Evolutionary conservation across 2,797 vertebrate genomes (phyloP).

Genomic region (Streptopelia turtur): DNA sequence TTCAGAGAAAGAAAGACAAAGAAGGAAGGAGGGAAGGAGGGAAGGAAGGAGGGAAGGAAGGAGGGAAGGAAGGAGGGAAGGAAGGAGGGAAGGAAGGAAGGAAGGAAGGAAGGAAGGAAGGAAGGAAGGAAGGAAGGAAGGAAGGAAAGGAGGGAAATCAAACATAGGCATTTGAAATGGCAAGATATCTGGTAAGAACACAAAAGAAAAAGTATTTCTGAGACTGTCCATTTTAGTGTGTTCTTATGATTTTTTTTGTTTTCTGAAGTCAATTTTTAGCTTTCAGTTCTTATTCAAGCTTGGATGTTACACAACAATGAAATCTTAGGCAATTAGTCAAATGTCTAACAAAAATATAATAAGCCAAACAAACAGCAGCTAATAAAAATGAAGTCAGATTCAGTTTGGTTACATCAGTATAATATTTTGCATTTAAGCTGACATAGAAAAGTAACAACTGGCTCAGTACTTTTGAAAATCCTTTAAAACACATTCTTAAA

Average conservation of each 20-base stretch:
- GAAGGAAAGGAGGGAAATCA: not conserved
- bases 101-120: too few species aligned
- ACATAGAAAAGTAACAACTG: not conserved
- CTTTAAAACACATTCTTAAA: not conserved
- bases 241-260: not conserved
- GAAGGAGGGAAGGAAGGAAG: too few species aligned
- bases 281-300: not conserved
- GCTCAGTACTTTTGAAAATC: not conserved
- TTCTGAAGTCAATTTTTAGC: not conserved
- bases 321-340: not conserved
- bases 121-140: accelerated
- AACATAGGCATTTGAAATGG: not conserved
- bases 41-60: accelerated
- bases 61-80: too few species aligned
- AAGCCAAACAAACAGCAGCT: not conserved
- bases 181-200: not conserved
- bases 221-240: not conserved
- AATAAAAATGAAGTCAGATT: conserved; percentile 7
- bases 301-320: not conserved
- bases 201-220: not conserved
- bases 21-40: accelerated
- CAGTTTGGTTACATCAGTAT: not conserved
- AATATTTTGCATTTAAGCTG: not conserved
- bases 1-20: not conserved
- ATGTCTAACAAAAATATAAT: not conserved